Percentiles rank a stretch among this genome's conserved stretches.
Conservation (phyloP, 2,888 invertebrate genomes). For the Iselma pallidipennis region DNA sequence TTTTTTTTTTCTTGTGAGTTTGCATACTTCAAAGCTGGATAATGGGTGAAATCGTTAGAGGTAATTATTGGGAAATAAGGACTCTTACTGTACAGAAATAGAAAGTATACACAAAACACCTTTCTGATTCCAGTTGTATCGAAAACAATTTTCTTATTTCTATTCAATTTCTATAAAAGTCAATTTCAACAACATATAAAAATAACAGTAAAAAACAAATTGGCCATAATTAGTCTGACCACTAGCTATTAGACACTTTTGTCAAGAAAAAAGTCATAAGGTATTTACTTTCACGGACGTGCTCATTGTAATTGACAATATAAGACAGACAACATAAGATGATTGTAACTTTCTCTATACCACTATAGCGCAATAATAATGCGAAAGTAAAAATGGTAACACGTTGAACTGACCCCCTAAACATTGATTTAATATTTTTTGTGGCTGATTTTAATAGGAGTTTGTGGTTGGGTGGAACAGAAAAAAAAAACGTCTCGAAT, state of each 20-base stretch:
- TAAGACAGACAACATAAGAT: not conserved
- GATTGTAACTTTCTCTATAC: not conserved
- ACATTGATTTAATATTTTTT: not conserved
- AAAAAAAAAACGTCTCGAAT: not conserved
- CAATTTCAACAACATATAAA: not conserved
- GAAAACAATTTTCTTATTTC: not conserved
- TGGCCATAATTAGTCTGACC: not conserved
- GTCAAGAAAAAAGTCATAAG: not conserved
- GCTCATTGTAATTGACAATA: not conserved
- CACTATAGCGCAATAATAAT: not conserved
- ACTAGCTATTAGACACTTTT: not conserved
- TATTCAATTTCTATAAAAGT: not conserved
- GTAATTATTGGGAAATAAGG: too few species aligned
- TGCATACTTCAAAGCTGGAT: too few species aligned
- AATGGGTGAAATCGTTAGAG: too few species aligned
- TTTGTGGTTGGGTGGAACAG: not conserved
- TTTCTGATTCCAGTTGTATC: too few species aligned
- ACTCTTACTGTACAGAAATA: too few species aligned
- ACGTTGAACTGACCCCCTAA: not conserved
- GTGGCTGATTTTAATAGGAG: not conserved
- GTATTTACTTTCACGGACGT: not conserved
- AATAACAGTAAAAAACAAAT: not conserved
- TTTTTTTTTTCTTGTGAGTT: too few species aligned
- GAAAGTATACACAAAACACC: too few species aligned
- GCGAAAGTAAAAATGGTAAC: not conserved